These are phyloP conservation scores for Tapirus terrestris DNA, from an alignment of 2,113 vertebrate species.

Conservation along the genomic window DNA sequence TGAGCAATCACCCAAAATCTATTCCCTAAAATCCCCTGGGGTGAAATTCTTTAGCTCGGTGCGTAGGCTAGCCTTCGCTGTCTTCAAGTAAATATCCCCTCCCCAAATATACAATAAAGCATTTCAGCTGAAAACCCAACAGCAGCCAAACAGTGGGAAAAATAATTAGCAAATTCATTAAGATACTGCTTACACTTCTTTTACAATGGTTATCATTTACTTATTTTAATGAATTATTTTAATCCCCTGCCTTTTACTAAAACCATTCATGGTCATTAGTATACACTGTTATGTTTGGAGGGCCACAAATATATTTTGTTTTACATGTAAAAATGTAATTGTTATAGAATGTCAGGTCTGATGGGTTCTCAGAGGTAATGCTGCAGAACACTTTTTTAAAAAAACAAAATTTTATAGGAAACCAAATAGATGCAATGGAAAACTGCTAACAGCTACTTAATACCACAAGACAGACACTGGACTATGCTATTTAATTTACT, in stretches of 20 bases:
- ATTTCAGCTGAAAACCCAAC: conserved; percentile 5
- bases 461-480: not conserved
- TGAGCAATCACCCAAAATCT: conserved; percentile 37
- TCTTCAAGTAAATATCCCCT: conserved; percentile 42
- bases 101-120: not conserved
- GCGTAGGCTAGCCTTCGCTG: not conserved
- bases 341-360: not conserved
- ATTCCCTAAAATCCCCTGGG: conserved; percentile 28
- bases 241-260: not conserved
- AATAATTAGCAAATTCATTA: conserved; percentile 54
- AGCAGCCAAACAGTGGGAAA: not conserved
- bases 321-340: conserved; percentile 34
- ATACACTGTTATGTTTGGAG: not conserved
- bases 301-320: not conserved
- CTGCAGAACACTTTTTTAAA: not conserved
- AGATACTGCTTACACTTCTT: not conserved
- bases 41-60: conserved; percentile 25
- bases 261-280: not conserved
- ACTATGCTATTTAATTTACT: not conserved
- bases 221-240: conserved; percentile 44
- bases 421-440: not conserved
- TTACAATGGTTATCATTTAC: not conserved
- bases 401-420: conserved; percentile 8
- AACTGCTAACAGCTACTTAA: not conserved
- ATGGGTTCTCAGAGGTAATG: not conserved